A percentile compares a stretch with the other conserved stretches of the same genome.
Conservation (phyloP, 2,797 vertebrate species). For the Octomys mimax region DNA sequence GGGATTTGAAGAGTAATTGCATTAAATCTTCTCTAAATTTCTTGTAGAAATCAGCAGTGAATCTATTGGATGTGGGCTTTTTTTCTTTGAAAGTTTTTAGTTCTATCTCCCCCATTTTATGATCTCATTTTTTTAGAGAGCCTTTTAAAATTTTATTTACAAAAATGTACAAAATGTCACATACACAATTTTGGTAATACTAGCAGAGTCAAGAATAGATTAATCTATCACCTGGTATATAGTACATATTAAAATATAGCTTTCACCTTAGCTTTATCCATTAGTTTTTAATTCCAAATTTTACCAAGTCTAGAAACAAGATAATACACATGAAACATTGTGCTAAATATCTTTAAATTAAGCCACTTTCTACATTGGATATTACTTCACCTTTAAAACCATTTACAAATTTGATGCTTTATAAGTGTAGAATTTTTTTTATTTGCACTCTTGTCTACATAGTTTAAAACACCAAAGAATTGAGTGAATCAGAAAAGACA, state of each 20-base stretch:
- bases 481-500: conserved; percentile 40
- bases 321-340: not conserved
- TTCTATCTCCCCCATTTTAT: no score
- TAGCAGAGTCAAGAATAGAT: conserved; percentile 42
- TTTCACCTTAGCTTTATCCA: conserved; percentile 27
- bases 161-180: conserved; percentile 55
- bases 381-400: conserved; percentile 31
- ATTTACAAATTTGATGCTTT: conserved; percentile 44
- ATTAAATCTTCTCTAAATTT: no score
- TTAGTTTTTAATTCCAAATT: conserved; percentile 56
- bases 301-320: conserved; percentile 57
- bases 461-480: conserved; percentile 61
- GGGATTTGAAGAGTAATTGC: no score
- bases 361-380: not conserved
- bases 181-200: conserved; percentile 65
- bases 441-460: conserved; percentile 41
- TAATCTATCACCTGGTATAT: conserved; percentile 49
- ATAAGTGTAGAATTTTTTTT: conserved; percentile 36
- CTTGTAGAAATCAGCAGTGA: no score
- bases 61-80: no score
- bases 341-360: conserved; percentile 68
- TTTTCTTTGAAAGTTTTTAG: no score
- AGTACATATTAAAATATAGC: conserved; percentile 52
- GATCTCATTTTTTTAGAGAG: no score
- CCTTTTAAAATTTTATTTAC: conserved; percentile 75